Conservation (phyloP, 37 sponge, comb jelly and placozoan species). For the Tethya wilhelma region DNA sequence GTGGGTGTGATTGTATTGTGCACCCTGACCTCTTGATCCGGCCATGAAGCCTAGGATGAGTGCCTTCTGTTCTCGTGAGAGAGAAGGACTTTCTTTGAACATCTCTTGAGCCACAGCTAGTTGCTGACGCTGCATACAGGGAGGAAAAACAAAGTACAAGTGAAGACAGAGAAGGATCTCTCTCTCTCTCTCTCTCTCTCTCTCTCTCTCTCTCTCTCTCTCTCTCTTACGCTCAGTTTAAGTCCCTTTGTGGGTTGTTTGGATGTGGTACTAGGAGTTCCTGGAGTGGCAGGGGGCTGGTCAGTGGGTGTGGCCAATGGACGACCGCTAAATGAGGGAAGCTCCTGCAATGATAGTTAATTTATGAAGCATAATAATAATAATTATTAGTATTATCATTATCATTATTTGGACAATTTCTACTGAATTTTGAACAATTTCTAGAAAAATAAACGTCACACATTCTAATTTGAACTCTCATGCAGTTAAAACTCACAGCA, state of each 20-base stretch:
- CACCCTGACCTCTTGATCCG: conserved; percentile 71
- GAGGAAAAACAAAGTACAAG: too few relatives aligned
- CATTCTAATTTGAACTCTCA: too few relatives aligned
- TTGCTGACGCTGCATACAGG: conserved; percentile 70
- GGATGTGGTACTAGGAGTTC: not conserved
- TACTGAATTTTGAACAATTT: too few relatives aligned
- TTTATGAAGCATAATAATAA: too few relatives aligned
- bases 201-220: too few relatives aligned
- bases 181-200: too few relatives aligned
- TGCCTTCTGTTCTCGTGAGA: conserved; percentile 74
- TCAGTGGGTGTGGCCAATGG: conserved; percentile 19
- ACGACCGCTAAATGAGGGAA: not conserved
- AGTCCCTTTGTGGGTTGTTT: conserved; percentile 66
- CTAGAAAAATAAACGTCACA: too few relatives aligned
- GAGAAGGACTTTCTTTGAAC: conserved; percentile 78
- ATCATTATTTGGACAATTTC: too few relatives aligned
- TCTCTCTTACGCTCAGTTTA: conserved; percentile 33
- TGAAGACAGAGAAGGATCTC: too few relatives aligned
- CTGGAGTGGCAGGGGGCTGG: conserved; percentile 17
- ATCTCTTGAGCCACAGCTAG: conserved; percentile 81
- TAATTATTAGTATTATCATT: too few relatives aligned
- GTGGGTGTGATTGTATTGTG: not conserved
- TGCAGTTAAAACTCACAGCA: conserved; percentile 2
- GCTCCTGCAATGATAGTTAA: too few relatives aligned
- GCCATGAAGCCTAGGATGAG: conserved; percentile 89